phyloP scores from a whole-genome alignment of 2,888 invertebrate species.

The Octonoba sinensis region DNA sequence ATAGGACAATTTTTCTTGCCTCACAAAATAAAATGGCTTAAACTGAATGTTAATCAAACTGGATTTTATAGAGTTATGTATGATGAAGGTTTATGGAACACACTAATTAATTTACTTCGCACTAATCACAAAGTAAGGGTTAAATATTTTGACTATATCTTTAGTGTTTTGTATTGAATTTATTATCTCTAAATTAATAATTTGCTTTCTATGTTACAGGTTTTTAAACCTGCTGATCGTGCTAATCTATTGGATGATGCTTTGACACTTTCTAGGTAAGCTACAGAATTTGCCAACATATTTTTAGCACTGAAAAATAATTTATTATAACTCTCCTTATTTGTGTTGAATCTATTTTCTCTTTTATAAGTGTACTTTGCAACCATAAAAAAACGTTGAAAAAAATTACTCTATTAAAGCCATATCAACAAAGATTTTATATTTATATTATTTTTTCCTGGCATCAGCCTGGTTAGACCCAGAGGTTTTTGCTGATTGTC shows the following conservation, averaged over 20 bases:
- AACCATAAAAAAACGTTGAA: too few relatives aligned
- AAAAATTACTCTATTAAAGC: too few relatives aligned
- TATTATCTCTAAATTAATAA: background rate
- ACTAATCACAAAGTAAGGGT: slow-evolving; percentile 74
- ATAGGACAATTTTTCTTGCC: slow-evolving; percentile 50
- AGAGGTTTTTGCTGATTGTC: too few relatives aligned
- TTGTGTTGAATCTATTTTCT: background rate
- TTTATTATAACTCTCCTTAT: background rate
- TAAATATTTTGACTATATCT: background rate
- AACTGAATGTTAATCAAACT: slow-evolving; percentile 86
- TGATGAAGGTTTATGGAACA: slow-evolving; percentile 77
- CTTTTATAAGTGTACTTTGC: background rate
- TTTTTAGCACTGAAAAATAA: background rate
- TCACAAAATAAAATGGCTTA: slow-evolving; percentile 78
- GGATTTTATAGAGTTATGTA: slow-evolving; percentile 89
- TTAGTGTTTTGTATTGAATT: background rate
- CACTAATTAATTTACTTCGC: slow-evolving; percentile 77
- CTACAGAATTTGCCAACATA: slow-evolving; percentile 31
- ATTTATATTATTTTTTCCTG: too few relatives aligned
- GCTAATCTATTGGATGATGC: slow-evolving; percentile 85
- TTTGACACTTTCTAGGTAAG: slow-evolving; percentile 79
- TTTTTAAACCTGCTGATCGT: slow-evolving; percentile 56
- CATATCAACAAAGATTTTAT: too few relatives aligned
- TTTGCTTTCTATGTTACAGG: slow-evolving; percentile 15
- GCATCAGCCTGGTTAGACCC: too few relatives aligned